Evolutionary conservation across 1,140 invertebrate species (phyloP).

Genomic region (Medauroidea extradentata): DNA sequence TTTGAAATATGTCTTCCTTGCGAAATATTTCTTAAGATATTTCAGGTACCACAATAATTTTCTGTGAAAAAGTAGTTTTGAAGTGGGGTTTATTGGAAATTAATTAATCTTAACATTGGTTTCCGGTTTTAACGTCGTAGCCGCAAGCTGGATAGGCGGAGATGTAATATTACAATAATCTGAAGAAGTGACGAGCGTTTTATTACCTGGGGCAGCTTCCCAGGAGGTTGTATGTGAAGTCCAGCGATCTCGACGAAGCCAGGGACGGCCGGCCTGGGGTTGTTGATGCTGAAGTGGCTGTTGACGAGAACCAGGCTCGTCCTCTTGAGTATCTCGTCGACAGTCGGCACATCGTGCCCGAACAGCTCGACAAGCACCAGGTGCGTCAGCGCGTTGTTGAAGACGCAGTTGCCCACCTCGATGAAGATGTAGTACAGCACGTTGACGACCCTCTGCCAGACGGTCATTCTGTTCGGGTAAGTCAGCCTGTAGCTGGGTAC

Average conservation of each 20-base stretch:
- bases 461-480: slow-evolving; percentile 28
- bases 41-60: no score
- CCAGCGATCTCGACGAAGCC: slow-evolving; percentile 27
- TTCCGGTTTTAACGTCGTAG: no score
- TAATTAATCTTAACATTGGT: no score
- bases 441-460: slow-evolving; percentile 24
- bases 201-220: slow-evolving; percentile 5
- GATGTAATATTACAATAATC: no score
- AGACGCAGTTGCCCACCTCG: no score
- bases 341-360: slow-evolving; percentile 5
- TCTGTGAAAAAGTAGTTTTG: no score
- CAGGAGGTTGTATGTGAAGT: slow-evolving; percentile 16
- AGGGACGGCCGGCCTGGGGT: slow-evolving; percentile 25
- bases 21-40: no score
- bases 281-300: slow-evolving; percentile 22
- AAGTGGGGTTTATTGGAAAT: no score
- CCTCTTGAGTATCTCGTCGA: slow-evolving; percentile 19
- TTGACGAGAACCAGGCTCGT: slow-evolving; percentile 21
- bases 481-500: slow-evolving; percentile 29
- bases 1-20: no score
- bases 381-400: slow-evolving; percentile 1
- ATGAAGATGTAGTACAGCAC: background rate
- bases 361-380: background rate
- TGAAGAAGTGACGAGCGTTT: no score
- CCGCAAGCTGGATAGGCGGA: no score